A percentile compares a stretch with the other conserved stretches of the same genome.
Evolutionary conservation across 2,888 invertebrate genomes (phyloP).

Genomic region (Drosophila pegasa): DNA sequence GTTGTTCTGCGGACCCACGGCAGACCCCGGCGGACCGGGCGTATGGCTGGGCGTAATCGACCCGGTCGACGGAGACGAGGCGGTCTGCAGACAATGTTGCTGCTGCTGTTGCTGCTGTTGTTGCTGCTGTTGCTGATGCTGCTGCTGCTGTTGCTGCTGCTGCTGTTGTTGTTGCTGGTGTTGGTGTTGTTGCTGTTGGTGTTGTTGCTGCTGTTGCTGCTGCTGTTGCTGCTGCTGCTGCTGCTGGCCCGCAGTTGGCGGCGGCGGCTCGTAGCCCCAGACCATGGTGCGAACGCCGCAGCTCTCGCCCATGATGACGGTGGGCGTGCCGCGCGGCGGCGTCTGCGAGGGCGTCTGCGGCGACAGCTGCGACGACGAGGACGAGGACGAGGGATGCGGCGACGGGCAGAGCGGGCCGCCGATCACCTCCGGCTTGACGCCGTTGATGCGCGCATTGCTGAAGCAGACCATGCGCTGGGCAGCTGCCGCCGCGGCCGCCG

Average conservation of each 20-base stretch:
- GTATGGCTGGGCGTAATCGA: slow-evolving; percentile 83
- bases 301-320: slow-evolving; percentile 96
- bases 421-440: slow-evolving; percentile 93
- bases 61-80: slow-evolving; percentile 85
- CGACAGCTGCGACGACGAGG: slow-evolving; percentile 83
- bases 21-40: slow-evolving; percentile 84
- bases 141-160: slow-evolving; percentile 42
- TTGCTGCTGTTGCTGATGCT: slow-evolving; percentile 59
- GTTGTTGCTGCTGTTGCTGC: slow-evolving; percentile 59
- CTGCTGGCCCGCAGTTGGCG: slow-evolving; percentile 73
- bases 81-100: slow-evolving; percentile 81
- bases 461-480: slow-evolving; percentile 86
- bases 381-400: slow-evolving; percentile 83
- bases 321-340: slow-evolving; percentile 89
- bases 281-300: slow-evolving; percentile 92
- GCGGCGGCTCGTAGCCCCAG: slow-evolving; percentile 87
- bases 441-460: slow-evolving; percentile 89
- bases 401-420: slow-evolving; percentile 86
- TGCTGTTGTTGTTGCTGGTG: slow-evolving; percentile 56
- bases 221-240: slow-evolving; percentile 67
- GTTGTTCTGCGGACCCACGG: slow-evolving; percentile 85
- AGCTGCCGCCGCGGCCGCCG: slow-evolving; percentile 82
- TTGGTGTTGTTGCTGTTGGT: slow-evolving; percentile 61
- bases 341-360: slow-evolving; percentile 85
- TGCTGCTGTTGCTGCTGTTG: slow-evolving; percentile 58